phyloP scores from a whole-genome alignment of 1,140 invertebrate genomes.

The Rhopalosiphum padi region DNA sequence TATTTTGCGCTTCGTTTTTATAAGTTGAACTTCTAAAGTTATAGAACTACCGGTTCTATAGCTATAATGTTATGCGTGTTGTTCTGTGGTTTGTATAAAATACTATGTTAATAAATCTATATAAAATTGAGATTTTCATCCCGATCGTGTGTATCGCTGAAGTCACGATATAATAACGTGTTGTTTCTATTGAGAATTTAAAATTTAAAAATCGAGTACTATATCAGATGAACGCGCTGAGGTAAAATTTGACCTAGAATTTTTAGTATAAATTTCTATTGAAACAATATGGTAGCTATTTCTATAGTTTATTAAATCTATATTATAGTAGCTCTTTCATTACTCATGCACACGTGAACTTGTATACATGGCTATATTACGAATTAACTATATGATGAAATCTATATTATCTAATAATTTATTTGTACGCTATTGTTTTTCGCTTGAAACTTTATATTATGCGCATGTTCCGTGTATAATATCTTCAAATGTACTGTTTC shows the following conservation, averaged over 20 bases:
- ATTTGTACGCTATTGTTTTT: constrained; percentile 1
- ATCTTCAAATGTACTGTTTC: background rate
- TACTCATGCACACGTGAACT: background rate
- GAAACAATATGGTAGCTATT: background rate
- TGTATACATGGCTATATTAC: background rate
- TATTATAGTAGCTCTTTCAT: background rate
- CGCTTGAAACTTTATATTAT: background rate
- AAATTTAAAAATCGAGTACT: background rate
- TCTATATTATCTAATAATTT: constrained; percentile 25
- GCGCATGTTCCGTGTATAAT: too few species aligned
- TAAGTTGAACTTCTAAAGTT: background rate
- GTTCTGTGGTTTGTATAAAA: background rate
- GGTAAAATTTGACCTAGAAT: background rate
- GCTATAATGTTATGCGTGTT: background rate
- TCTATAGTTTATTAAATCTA: background rate
- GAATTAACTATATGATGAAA: background rate
- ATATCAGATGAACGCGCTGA: background rate
- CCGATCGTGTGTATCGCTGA: background rate
- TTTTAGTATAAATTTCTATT: background rate
- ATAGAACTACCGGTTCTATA: background rate
- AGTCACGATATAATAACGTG: background rate
- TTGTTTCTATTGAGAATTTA: background rate
- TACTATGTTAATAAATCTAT: background rate
- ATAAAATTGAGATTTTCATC: background rate
- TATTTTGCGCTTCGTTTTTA: background rate